Evolutionary conservation across 1,140 invertebrate genomes (phyloP).

Genomic region (Bombus consobrinus): DNA sequence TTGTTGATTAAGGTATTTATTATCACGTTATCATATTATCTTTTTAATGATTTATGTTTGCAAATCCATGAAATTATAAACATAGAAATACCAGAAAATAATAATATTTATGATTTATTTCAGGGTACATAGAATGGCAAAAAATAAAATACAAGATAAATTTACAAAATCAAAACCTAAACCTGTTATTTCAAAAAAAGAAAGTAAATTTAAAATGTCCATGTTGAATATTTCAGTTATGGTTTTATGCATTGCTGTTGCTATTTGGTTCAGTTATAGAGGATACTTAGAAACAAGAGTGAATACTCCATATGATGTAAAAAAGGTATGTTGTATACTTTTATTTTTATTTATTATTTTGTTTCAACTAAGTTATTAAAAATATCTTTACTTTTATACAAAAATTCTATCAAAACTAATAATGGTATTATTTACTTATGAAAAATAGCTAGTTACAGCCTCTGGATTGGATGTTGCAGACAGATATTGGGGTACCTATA

Average conservation of each 20-base stretch:
- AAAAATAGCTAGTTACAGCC: conserved; percentile 86
- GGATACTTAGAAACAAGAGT: conserved; percentile 94
- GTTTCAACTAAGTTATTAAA: background rate
- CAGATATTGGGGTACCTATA: conserved; percentile 96
- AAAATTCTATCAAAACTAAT: background rate
- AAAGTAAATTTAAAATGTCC: conserved; percentile 61
- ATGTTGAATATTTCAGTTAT: conserved; percentile 67
- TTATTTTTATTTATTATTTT: conserved; percentile 27
- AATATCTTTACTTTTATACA: background rate
- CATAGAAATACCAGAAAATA: background rate
- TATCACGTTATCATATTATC: background rate
- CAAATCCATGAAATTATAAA: background rate
- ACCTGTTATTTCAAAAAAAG: conserved; percentile 58
- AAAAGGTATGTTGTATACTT: conserved; percentile 84
- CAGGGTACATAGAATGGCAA: conserved; percentile 47
- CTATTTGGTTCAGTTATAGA: conserved; percentile 89
- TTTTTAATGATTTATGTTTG: background rate
- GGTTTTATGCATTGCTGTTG: conserved; percentile 83
- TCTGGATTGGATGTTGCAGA: conserved; percentile 89
- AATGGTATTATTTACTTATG: conserved; percentile 14
- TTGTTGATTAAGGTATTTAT: conserved; percentile 14
- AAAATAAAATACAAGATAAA: conserved; percentile 55
- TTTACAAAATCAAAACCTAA: conserved; percentile 59
- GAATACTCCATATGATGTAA: conserved; percentile 91
- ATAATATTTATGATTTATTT: conserved; percentile 39